A percentile compares a stretch with the other conserved stretches of the same genome.
Conservation (phyloP, 2,888 invertebrate species). For the Rhyacophila evoluta region DNA sequence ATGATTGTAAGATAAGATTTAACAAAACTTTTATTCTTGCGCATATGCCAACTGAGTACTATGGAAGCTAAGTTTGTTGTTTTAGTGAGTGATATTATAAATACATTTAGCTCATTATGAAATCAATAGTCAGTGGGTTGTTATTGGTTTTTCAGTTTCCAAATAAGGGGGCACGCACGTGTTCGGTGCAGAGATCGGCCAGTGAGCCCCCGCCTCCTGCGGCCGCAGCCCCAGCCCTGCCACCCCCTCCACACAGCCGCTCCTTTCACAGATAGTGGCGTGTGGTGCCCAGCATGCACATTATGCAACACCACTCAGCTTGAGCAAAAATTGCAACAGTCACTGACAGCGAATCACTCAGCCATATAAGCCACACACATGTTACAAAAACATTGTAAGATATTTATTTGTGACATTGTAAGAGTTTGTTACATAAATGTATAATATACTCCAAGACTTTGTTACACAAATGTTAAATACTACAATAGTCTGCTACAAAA, state of each 20-base stretch:
- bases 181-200: constrained; percentile 71
- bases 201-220: constrained; percentile 73
- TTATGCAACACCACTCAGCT: background rate
- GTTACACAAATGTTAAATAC: background rate
- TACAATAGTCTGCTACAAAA: too few relatives aligned
- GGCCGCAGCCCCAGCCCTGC: constrained; percentile 63
- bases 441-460: background rate
- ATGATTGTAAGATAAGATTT: too few relatives aligned
- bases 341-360: background rate
- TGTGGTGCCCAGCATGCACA: background rate
- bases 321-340: background rate
- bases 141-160: constrained; percentile 37
- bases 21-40: too few relatives aligned
- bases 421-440: background rate
- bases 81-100: too few relatives aligned
- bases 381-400: too few relatives aligned
- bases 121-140: too few relatives aligned
- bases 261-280: constrained; percentile 64
- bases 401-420: background rate
- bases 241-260: constrained; percentile 70
- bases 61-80: too few relatives aligned
- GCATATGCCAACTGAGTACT: too few relatives aligned
- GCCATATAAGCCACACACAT: background rate
- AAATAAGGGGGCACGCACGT: constrained; percentile 60
- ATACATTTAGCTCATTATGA: too few relatives aligned